Evolutionary conservation across 2,113 vertebrate species (phyloP).

Genomic region (Origma solitaria): DNA sequence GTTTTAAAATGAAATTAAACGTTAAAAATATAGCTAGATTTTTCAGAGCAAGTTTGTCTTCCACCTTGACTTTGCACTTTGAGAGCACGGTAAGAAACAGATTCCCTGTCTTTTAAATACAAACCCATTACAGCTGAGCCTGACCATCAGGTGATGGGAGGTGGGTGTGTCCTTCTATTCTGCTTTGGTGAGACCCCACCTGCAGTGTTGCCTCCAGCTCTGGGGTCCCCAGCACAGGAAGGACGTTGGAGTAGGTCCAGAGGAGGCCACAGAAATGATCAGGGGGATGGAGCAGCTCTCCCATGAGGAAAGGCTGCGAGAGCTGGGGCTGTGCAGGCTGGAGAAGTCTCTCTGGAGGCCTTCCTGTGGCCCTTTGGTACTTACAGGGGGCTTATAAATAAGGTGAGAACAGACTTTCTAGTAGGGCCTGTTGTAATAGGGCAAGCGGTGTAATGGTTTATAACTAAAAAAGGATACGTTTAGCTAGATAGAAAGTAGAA

Average conservation of each 20-base stretch:
- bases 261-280: not conserved
- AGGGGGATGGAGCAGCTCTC: not conserved
- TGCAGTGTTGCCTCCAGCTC: not conserved
- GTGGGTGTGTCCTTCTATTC: not conserved
- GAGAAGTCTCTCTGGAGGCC: not conserved
- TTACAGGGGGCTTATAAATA: not conserved
- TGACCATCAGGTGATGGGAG: fast-evolving
- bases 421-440: not conserved
- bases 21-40: not conserved
- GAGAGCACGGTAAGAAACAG: not conserved
- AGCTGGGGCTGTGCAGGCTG: not conserved
- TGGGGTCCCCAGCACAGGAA: not conserved
- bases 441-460: not conserved
- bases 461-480: not conserved
- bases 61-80: not conserved
- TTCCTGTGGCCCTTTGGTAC: not conserved
- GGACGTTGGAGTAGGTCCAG: not conserved
- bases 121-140: not conserved
- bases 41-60: not conserved
- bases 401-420: not conserved
- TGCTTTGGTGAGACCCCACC: fast-evolving
- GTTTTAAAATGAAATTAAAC: not conserved
- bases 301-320: fast-evolving
- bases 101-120: not conserved
- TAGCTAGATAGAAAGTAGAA: not conserved